A percentile compares a stretch with the other conserved stretches of the same genome.
Evolutionary conservation across 2,113 vertebrate genomes (phyloP).

Genomic region (Rhagologus leucostigma): DNA sequence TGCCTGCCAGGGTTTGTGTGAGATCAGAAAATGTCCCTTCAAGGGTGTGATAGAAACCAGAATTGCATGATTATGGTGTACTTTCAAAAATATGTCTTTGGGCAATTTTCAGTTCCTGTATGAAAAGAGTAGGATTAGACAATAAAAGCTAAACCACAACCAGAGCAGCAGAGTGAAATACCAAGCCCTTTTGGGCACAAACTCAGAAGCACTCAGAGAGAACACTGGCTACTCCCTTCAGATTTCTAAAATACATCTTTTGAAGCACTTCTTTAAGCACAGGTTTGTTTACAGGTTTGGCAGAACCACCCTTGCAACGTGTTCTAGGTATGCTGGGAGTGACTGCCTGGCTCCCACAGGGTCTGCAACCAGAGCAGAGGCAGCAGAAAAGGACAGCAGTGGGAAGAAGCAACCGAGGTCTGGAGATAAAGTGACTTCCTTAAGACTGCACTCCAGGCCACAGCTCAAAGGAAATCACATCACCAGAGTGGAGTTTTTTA

Average conservation of each 20-base stretch:
- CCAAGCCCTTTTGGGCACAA: neutral
- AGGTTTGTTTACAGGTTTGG: neutral
- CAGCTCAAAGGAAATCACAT: neutral
- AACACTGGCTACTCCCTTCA: neutral
- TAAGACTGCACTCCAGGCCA: neutral
- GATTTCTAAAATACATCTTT: neutral
- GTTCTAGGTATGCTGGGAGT: neutral
- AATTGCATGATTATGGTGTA: neutral
- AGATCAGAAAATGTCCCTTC: neutral
- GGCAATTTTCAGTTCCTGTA: neutral
- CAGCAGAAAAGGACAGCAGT: neutral
- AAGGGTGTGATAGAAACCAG: neutral
- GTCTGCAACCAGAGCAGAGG: neutral
- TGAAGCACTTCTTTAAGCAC: neutral
- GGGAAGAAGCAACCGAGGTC: neutral
- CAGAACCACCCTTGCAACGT: neutral
- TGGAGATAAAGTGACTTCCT: neutral
- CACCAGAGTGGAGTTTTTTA: neutral
- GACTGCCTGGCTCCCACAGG: rapidly evolving
- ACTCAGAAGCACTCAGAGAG: neutral
- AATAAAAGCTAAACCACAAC: neutral
- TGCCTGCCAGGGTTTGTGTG: neutral
- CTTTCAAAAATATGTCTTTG: neutral
- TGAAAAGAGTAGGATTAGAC: neutral
- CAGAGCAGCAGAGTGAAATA: neutral